Evolutionary conservation across 1,140 invertebrate genomes (phyloP).

Genomic region (Saccostrea glomerata): DNA sequence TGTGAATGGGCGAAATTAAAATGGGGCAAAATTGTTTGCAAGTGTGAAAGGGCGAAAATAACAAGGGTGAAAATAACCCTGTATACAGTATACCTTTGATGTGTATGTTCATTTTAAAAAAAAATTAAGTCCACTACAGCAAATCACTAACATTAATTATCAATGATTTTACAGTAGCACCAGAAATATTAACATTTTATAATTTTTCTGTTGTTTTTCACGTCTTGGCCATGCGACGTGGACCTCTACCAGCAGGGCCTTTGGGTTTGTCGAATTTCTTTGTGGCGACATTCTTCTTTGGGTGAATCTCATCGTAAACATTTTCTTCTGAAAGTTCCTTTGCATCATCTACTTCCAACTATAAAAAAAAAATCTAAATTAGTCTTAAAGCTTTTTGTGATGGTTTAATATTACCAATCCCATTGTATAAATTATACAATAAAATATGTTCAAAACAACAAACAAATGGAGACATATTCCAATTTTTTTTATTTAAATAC

Average conservation of each 20-base stretch:
- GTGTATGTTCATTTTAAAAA: background rate
- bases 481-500: too few species aligned
- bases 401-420: too few species aligned
- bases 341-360: conserved; percentile 95
- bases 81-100: background rate
- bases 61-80: too few species aligned
- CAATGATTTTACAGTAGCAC: conserved; percentile 17
- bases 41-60: too few species aligned
- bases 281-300: conserved; percentile 82
- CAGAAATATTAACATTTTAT: background rate
- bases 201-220: background rate
- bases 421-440: too few species aligned
- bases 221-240: conserved; percentile 8
- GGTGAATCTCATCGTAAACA: conserved; percentile 95
- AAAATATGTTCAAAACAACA: too few species aligned
- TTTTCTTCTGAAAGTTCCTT: conserved; percentile 93
- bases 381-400: too few species aligned
- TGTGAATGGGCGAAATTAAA: too few species aligned
- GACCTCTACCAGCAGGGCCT: background rate
- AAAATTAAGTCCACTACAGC: background rate
- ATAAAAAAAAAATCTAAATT: conserved; percentile 67
- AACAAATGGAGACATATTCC: too few species aligned
- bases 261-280: conserved; percentile 27
- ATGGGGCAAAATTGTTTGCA: too few species aligned
- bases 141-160: background rate